Evolutionary conservation across 1,140 invertebrate species (phyloP).

Genomic region (Grapholita molesta): DNA sequence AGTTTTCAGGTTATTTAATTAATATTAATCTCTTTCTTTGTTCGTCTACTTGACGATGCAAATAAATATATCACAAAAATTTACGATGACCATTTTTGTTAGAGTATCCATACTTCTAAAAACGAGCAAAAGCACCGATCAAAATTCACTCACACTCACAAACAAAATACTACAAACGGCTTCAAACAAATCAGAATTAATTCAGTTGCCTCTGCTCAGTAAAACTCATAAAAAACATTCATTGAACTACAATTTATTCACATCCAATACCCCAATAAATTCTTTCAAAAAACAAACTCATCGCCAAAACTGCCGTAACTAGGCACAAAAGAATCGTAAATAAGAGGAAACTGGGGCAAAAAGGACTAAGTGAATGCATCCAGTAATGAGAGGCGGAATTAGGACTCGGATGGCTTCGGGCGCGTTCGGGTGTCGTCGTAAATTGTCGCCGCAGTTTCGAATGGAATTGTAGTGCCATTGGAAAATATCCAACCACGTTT

Average conservation of each 20-base stretch:
- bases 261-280: not conserved
- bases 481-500: not conserved
- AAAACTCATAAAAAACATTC: slow-evolving; percentile 16
- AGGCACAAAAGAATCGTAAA: slow-evolving; percentile 33
- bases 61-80: too few species aligned
- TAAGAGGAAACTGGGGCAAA: slow-evolving; percentile 30
- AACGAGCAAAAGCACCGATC: not conserved
- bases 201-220: not conserved
- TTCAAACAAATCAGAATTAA: not conserved
- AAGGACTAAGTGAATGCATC: slow-evolving; percentile 59
- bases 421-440: slow-evolving; percentile 50
- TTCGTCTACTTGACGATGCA: too few species aligned
- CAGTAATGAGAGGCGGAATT: slow-evolving; percentile 64
- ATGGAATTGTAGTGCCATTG: not conserved
- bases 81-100: too few species aligned
- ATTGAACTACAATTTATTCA: not conserved
- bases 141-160: not conserved
- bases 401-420: slow-evolving; percentile 36
- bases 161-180: not conserved
- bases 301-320: slow-evolving; percentile 6
- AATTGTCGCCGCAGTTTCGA: slow-evolving; percentile 51
- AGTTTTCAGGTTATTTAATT: too few species aligned
- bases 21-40: too few species aligned
- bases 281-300: not conserved
- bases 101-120: too few species aligned